phyloP scores from a whole-genome alignment of 2,888 invertebrate genomes.

The Perithous albicinctus region DNA sequence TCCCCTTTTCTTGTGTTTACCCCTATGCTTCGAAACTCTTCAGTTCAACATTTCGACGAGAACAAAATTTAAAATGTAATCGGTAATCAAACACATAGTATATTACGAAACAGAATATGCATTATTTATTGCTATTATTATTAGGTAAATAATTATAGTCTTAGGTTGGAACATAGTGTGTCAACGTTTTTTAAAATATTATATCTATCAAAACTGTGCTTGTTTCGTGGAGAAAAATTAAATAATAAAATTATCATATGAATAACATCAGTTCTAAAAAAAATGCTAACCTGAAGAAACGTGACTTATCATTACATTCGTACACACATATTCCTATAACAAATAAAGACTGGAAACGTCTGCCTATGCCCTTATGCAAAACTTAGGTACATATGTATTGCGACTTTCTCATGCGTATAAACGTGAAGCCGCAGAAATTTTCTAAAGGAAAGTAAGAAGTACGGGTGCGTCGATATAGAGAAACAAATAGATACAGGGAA shows the following conservation, averaged over 20 bases:
- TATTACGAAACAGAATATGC: too few relatives aligned
- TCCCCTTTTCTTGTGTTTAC: conserved; percentile 10
- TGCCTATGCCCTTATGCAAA: not conserved
- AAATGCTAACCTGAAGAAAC: too few relatives aligned
- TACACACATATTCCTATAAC: not conserved
- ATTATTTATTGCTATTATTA: too few relatives aligned
- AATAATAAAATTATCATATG: too few relatives aligned
- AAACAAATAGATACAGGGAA: conserved; percentile 30
- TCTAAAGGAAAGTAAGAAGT: conserved; percentile 21
- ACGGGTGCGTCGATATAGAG: conserved; percentile 48
- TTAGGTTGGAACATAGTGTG: too few relatives aligned
- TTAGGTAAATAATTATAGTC: too few relatives aligned
- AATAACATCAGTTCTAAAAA: too few relatives aligned
- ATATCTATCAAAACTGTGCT: too few relatives aligned
- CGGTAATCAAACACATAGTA: too few relatives aligned
- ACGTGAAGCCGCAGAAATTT: conserved; percentile 7
- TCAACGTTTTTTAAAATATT: too few relatives aligned
- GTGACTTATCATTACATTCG: not conserved
- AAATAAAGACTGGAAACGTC: not conserved
- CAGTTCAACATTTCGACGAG: not conserved
- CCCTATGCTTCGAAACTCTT: not conserved
- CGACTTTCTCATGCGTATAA: conserved; percentile 15
- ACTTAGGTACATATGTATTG: not conserved
- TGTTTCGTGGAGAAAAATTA: too few relatives aligned
- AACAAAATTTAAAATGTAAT: too few relatives aligned